Evolutionary conservation across 2,113 vertebrate genomes (phyloP).

Genomic region (Dromas ardeola): DNA sequence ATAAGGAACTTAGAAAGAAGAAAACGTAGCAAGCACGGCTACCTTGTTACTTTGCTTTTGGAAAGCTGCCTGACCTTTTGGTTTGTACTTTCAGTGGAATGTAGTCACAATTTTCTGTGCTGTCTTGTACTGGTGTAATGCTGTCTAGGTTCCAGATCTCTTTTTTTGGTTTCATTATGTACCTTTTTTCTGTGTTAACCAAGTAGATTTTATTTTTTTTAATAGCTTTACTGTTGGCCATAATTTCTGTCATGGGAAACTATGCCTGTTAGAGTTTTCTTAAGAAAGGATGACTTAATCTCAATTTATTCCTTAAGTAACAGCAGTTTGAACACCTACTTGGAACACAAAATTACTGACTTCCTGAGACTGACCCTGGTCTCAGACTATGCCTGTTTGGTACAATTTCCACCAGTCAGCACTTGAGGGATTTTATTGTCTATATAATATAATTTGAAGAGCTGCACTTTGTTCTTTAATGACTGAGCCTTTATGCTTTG

Average conservation of each 20-base stretch:
- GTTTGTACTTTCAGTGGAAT: background rate
- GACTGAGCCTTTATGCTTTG: background rate
- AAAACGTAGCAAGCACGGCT: background rate
- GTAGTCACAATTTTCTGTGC: background rate
- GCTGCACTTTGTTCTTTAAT: background rate
- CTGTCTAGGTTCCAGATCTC: background rate
- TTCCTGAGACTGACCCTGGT: background rate
- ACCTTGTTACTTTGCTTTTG: background rate
- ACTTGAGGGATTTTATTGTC: background rate
- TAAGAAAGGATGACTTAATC: background rate
- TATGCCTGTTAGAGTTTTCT: background rate
- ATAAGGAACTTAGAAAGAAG: background rate
- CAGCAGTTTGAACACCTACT: background rate
- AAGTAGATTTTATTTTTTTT: background rate
- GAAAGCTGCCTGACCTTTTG: background rate
- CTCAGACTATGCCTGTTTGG: background rate
- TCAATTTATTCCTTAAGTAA: background rate
- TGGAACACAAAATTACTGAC: background rate
- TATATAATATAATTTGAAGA: background rate
- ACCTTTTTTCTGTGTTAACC: background rate
- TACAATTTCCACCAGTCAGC: background rate
- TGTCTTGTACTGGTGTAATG: background rate
- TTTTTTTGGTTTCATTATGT: background rate
- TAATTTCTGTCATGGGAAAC: background rate
- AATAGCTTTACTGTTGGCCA: background rate